Base-by-base conservation (phyloP, 2,888 invertebrate species). In the Stenoptilia bipunctidactyla region DNA sequence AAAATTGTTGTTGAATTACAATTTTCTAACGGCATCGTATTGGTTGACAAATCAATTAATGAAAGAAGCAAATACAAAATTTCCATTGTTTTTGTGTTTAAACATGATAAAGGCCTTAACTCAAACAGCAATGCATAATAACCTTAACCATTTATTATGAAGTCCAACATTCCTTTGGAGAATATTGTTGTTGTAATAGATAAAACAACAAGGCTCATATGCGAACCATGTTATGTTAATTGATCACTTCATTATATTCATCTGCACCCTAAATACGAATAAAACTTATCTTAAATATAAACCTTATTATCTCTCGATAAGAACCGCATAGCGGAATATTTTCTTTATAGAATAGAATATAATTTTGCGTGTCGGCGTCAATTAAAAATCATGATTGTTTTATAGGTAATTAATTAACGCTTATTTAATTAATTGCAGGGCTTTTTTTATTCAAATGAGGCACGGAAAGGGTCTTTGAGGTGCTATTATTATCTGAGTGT, bases 381-480 rank as follows among this genome's bases (percentile, higher is more conserved):
- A 76, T 79, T 77, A 73, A 79, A 73, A 59, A 58, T 50, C 63
- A 68, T 70, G 73, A 74, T 76, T 74, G 73, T 70, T 72, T 68
- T 75, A 76, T 76, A 72, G 76, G 72, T 75, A 79, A 77, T 79
- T 80, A 79, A 80, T 70, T 66, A 72, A 76, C 65, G 61, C 62
- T 61, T 66, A 59, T 73, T 66, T 66, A 74, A 75, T 80, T 77
- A 72, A 80, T 80, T 62, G 70, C 61, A 61, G 30, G n/a, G 20
- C 4, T 20, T 20, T 20, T 20, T 20, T 20, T 8, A 20, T 20
- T 20, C 20, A 20, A 20, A 20, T 20, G 20, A 20, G 20, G 3
- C 8, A 5, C 20, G 20, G 8, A 8, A 20, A 20, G n/a, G n/a
- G n/a, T 25, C 25, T 25, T 25, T 25, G 5, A 9, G 9, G 74